Conservation (phyloP, 2,888 invertebrate genomes). For the Athalia rosae region DNA sequence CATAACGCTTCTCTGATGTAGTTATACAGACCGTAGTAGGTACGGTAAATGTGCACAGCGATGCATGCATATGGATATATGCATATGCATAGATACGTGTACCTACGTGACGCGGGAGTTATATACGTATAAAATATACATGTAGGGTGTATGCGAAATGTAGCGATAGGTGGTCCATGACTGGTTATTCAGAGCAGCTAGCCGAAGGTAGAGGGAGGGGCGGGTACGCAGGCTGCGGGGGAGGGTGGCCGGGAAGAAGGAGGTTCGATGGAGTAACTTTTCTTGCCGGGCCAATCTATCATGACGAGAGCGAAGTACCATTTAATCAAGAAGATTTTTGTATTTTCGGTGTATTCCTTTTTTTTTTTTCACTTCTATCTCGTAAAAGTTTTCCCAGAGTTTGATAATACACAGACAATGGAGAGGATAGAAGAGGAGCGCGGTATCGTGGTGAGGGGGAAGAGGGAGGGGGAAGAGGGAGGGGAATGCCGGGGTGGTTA, state of each 20-base stretch:
- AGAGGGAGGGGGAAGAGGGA: background rate
- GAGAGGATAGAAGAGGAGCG: constrained; percentile 38
- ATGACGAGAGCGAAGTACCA: constrained; percentile 35
- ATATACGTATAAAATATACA: background rate
- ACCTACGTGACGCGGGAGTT: background rate
- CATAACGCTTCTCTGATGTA: no score
- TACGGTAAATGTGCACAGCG: background rate
- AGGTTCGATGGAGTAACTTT: constrained; percentile 13
- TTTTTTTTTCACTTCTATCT: constrained; percentile 8
- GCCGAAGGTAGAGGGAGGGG: no score
- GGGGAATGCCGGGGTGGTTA: background rate
- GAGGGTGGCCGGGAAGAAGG: background rate
- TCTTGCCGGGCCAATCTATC: constrained; percentile 35
- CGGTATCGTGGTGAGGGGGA: background rate
- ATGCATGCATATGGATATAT: background rate
- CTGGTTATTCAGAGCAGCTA: no score
- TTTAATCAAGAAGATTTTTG: constrained; percentile 23
- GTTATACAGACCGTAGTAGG: background rate
- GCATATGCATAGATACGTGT: background rate
- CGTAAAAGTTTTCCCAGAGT: constrained; percentile 48
- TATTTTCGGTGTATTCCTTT: background rate
- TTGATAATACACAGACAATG: constrained; percentile 53
- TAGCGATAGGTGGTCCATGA: background rate
- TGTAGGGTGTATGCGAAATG: background rate
- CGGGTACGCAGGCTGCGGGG: background rate